phyloP scores from a whole-genome alignment of 2,113 vertebrate genomes.

The Bubalus kerabau region DNA sequence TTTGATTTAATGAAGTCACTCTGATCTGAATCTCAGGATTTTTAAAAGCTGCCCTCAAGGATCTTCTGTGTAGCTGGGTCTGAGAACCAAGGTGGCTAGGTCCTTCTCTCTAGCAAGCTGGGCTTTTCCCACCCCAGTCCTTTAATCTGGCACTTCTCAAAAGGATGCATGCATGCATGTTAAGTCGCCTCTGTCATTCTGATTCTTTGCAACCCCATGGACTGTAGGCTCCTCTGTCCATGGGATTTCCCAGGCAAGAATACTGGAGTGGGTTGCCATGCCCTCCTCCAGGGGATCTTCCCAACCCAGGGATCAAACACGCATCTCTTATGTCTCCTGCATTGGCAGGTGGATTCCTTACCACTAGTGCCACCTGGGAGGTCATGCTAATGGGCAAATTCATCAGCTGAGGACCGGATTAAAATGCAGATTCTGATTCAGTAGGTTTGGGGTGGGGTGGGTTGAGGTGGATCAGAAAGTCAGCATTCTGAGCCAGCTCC shows the following conservation, averaged over 20 bases:
- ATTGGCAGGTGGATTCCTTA: background rate
- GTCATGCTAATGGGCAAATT: background rate
- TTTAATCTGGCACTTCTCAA: background rate
- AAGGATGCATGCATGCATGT: background rate
- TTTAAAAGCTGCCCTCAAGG: background rate
- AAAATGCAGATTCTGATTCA: background rate
- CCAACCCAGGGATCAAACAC: accelerated
- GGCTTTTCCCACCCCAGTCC: background rate
- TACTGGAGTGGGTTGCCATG: background rate
- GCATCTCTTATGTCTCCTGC: background rate
- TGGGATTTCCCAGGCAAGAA: background rate
- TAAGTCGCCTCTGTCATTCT: background rate
- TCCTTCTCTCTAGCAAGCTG: background rate
- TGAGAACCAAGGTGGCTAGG: background rate
- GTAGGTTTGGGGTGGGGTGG: background rate
- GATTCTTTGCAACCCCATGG: background rate
- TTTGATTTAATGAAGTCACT: background rate
- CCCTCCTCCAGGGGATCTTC: background rate
- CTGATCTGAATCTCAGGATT: background rate
- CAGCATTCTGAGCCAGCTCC: background rate
- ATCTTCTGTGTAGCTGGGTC: background rate
- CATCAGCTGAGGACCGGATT: background rate
- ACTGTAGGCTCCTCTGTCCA: background rate
- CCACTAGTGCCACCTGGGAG: background rate
- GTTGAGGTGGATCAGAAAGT: background rate